These are phyloP conservation scores for Corythornis madagascariensis DNA, from an alignment of 2,113 vertebrate genomes.

Conservation along the genomic window DNA sequence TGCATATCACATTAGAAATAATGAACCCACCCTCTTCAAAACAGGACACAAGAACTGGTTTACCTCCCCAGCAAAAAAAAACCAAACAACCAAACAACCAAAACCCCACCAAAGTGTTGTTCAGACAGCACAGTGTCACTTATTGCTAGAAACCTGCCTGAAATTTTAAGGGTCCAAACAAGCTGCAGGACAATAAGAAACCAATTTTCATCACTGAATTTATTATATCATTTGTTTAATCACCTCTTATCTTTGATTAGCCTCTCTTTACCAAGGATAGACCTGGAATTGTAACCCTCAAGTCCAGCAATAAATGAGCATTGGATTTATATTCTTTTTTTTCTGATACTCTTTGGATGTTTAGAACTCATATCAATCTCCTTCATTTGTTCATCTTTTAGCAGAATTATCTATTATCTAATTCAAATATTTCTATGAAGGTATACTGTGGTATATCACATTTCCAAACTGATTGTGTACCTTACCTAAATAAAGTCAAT, in stretches of 20 bases:
- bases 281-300: neutral
- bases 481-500: neutral
- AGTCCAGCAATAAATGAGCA: neutral
- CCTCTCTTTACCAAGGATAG: neutral
- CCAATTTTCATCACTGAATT: neutral
- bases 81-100: too few relatives aligned
- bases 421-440: neutral
- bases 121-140: neutral
- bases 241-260: neutral
- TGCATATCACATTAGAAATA: neutral
- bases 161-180: neutral
- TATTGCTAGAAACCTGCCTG: neutral
- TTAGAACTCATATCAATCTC: neutral
- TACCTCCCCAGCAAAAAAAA: neutral
- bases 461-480: neutral
- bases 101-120: accelerated
- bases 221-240: neutral
- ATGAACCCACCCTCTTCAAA: neutral
- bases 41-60: neutral
- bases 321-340: neutral
- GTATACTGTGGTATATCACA: neutral
- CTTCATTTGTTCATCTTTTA: neutral
- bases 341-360: neutral
- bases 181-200: neutral
- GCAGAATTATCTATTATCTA: neutral